Conservation (phyloP, 2,797 vertebrate species). For the Brotula barbata region DNA sequence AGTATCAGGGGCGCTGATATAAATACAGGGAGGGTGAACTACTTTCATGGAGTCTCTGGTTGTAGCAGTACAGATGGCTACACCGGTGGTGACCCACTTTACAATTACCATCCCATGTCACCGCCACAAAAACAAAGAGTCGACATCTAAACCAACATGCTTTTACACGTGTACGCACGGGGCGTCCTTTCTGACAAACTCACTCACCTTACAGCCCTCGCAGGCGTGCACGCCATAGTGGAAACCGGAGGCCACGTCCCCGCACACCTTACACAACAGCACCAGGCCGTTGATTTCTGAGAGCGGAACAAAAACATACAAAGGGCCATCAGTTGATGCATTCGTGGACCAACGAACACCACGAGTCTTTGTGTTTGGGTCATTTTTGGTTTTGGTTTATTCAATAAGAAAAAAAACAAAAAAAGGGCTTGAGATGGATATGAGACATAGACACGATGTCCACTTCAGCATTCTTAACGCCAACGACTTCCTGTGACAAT, state of each 20-base stretch:
- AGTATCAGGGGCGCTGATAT: conserved; percentile 28
- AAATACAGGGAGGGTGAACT: conserved; percentile 45
- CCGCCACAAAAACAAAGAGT: neutral
- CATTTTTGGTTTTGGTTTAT: too few species aligned
- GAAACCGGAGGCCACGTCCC: conserved; percentile 96
- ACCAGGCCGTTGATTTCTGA: conserved; percentile 95
- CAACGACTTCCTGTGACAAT: too few species aligned
- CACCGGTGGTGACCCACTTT: conserved; percentile 46
- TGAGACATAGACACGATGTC: too few species aligned
- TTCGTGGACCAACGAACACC: too few species aligned
- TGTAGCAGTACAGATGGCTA: conserved; percentile 26
- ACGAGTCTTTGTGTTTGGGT: too few species aligned
- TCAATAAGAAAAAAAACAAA: too few species aligned
- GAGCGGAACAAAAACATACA: conserved; percentile 17
- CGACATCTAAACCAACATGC: neutral
- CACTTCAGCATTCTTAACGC: too few species aligned
- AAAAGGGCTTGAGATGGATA: too few species aligned
- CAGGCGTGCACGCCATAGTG: conserved; percentile 92
- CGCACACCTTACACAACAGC: too few species aligned
- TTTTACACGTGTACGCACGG: neutral
- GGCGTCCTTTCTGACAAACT: too few species aligned
- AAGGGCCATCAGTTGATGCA: neutral
- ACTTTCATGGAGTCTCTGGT: conserved; percentile 33
- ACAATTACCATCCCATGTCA: conserved; percentile 13
- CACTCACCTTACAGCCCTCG: conserved; percentile 90